These are phyloP conservation scores for Mastomys coucha DNA, from an alignment of 2,113 vertebrate genomes.

Conservation along the genomic window DNA sequence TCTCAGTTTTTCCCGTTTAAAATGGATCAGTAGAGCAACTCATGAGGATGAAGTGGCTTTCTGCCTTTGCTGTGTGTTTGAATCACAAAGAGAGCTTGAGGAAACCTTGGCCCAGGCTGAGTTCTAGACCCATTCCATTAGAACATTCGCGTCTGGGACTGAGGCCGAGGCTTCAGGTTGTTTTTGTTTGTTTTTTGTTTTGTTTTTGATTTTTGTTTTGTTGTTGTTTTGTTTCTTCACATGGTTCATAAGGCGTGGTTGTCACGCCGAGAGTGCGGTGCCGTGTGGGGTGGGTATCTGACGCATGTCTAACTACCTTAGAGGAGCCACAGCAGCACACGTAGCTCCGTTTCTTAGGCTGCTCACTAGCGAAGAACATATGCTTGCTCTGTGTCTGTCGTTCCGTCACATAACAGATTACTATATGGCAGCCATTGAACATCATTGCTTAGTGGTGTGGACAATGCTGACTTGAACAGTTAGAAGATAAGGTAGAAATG, in stretches of 20 bases:
- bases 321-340: neutral
- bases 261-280: too few relatives aligned
- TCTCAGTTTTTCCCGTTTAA: neutral
- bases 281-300: neutral
- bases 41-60: neutral
- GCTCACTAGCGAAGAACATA: neutral
- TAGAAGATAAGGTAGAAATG: neutral
- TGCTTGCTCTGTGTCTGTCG: slow-evolving; percentile 16
- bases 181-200: neutral
- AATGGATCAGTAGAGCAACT: slow-evolving; percentile 1
- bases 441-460: neutral
- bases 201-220: too few relatives aligned
- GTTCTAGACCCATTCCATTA: neutral
- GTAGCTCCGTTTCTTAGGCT: neutral
- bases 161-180: neutral
- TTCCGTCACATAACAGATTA: neutral
- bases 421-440: neutral
- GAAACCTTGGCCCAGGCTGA: neutral
- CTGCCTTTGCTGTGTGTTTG: neutral
- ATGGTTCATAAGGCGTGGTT: neutral
- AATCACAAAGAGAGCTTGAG: too few relatives aligned
- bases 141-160: neutral
- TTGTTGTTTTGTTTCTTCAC: neutral
- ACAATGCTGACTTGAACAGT: neutral
- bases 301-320: neutral